Base-by-base conservation (phyloP, 1,140 invertebrate genomes). In the Ceratosolen fusciceps region DNA sequence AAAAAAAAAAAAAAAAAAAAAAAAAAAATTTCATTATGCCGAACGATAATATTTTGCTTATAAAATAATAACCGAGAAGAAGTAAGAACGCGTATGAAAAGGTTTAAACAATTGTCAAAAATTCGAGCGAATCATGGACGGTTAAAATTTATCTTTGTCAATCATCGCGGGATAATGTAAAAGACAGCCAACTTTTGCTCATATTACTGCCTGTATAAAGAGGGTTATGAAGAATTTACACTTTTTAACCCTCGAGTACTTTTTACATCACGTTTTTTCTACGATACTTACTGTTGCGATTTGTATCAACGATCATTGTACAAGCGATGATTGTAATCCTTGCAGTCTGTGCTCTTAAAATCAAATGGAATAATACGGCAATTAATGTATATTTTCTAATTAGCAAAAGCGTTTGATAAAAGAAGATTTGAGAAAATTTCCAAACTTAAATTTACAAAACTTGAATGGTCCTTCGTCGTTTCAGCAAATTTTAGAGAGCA, bases 121-220 rank as follows among this genome's bases (percentile, higher is more conserved):
- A 71, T 71, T 77, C 21, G 75, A 71, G 39, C 34, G 37, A 77
- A 77, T 77, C 62, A 29, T 65, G 12, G n/a, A 12, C 31, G 19
- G 43, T 47, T 39, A 19, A 31, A 70, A 26, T 43, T 70, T 39
- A 31, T 67, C 12, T 16, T 52, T 65, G 14, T 56, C 3, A 16
- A 19, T 4, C n/a, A 47, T 62, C 21, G 39, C 31, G n/a, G 43
- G 16, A 76, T 14, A 19, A 75, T 62, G 65, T 56, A 43, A 71
- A 58, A 70, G 12, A 71, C 29, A 47, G 39, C 65, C 62, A 68
- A 70, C 39, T 3, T 58, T 71, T 47, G 56, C 70, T 78, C 52
- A 21, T 78, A 72, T 12, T 52, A 78, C 70, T 78, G 68, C 77
- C 77, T 78, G 47, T 72, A 62, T 62, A 78, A 72, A 0, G 47